phyloP scores from a whole-genome alignment of 2,797 vertebrate species.

The Bradypodion ventrale region DNA sequence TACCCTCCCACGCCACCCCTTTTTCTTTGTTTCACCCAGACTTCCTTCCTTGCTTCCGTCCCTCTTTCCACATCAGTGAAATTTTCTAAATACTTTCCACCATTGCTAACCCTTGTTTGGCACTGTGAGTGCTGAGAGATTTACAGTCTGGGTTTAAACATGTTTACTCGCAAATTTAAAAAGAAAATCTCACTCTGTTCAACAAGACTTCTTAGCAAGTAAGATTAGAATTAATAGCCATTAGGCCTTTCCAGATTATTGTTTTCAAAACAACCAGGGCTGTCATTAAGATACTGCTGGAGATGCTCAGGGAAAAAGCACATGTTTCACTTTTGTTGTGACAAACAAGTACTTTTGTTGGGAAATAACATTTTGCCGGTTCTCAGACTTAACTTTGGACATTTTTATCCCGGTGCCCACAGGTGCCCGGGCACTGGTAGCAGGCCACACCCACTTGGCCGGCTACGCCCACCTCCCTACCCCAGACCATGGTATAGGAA shows the following conservation, averaged over 20 bases:
- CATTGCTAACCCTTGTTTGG: conserved; percentile 42
- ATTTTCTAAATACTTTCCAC: conserved; percentile 53
- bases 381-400: not conserved
- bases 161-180: conserved; percentile 14
- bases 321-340: too few species aligned
- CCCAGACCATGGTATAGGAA: too few species aligned
- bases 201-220: not conserved
- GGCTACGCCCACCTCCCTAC: too few species aligned
- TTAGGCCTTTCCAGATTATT: not conserved
- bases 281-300: not conserved
- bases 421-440: too few species aligned
- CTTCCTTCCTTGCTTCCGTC: conserved; percentile 37
- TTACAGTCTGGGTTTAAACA: conserved; percentile 42
- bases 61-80: conserved; percentile 39
- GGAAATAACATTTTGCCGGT: not conserved
- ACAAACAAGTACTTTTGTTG: not conserved
- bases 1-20: not conserved
- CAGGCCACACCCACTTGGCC: too few species aligned
- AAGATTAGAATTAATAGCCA: not conserved
- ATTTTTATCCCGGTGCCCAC: too few species aligned
- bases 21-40: conserved; percentile 27
- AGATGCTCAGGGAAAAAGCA: too few species aligned
- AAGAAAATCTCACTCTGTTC: not conserved
- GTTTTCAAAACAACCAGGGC: not conserved
- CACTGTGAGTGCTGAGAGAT: conserved; percentile 21